Conservation (phyloP, 2,888 invertebrate genomes). For the Penaeus monodon region DNA sequence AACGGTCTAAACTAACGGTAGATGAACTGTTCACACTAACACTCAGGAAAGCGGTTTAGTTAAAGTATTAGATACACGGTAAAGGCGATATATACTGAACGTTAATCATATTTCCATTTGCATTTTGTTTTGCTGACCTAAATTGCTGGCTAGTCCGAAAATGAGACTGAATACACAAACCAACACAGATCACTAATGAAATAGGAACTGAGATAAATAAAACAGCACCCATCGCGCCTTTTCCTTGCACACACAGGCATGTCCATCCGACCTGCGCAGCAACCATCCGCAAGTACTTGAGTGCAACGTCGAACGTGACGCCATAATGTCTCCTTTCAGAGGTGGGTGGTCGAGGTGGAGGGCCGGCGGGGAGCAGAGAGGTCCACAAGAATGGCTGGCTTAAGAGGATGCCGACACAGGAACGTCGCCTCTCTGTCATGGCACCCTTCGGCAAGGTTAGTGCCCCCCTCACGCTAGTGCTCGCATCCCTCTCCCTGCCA, state of each 20-base stretch:
- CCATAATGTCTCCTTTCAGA: background rate
- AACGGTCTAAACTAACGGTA: too few species aligned
- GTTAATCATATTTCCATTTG: too few species aligned
- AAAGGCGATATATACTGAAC: too few species aligned
- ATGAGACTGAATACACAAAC: too few species aligned
- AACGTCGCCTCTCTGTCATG: conserved; percentile 61
- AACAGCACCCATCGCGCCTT: too few species aligned
- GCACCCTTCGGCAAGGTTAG: conserved; percentile 61
- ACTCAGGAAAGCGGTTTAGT: too few species aligned
- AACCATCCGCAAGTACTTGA: background rate
- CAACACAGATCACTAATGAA: too few species aligned
- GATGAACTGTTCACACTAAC: too few species aligned
- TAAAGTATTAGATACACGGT: too few species aligned
- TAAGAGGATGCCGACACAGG: conserved; percentile 57
- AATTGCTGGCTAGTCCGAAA: too few species aligned
- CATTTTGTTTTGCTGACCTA: too few species aligned
- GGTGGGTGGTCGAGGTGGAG: conserved; percentile 2
- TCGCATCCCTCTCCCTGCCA: background rate
- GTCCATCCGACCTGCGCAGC: conserved; percentile 6
- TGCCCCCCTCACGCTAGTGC: conserved; percentile 43
- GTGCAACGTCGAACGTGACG: background rate
- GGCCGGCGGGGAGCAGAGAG: conserved; percentile 26
- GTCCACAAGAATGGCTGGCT: conserved; percentile 64
- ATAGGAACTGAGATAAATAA: too few species aligned
- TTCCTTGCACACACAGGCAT: background rate